Base-by-base conservation (phyloP, 2,797 vertebrate species). In the Scolopax rusticola region DNA sequence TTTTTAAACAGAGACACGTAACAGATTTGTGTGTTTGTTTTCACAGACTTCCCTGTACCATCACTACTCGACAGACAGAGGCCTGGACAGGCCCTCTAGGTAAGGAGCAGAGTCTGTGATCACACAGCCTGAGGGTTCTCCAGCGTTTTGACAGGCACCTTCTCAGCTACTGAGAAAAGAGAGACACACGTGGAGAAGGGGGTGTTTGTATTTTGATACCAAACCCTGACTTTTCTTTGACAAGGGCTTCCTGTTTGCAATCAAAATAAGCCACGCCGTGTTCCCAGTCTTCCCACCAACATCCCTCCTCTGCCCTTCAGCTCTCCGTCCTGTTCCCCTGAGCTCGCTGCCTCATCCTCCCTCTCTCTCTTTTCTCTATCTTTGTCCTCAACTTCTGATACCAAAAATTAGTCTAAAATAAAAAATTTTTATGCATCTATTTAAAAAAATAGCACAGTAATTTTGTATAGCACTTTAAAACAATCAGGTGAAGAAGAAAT, bases 71-170 rank as follows among this genome's bases (percentile, higher is more conserved):
- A 97, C 98, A 77, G 99, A 99, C 93, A 99, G 97, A 97, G 97
- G 98, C 95, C 98, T 98, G 40, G 99, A 99, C 91, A 98, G 99
- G 96, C 98, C 99, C 65, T 98, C 98, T 74, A 99, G 99, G 99
- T 99, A 99, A 99, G 98, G 85, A 92, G 63, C 33, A 16, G 3
- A 20, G 5, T 16, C 5, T 14, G 2, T 33, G 19, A 33, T 54
- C 78, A 89, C 38, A 9, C 18, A 77, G 20, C 51, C 40, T 43
- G 27, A 47, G 43, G 14, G 16, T n/a, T 40, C 74, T 48, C 33
- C 19, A 19, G 9, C 33, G 75, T 86, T 69, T 51, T 69, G 65
- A n/a, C 24, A 10, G 32, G 60, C 18, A 11, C 12, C 8, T 24
- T 84, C n/a, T 56, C 13, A 81, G 23, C 83, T 61, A 12, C 50